Conservation (phyloP, 1,140 invertebrate species). For the Cherax destructor region DNA sequence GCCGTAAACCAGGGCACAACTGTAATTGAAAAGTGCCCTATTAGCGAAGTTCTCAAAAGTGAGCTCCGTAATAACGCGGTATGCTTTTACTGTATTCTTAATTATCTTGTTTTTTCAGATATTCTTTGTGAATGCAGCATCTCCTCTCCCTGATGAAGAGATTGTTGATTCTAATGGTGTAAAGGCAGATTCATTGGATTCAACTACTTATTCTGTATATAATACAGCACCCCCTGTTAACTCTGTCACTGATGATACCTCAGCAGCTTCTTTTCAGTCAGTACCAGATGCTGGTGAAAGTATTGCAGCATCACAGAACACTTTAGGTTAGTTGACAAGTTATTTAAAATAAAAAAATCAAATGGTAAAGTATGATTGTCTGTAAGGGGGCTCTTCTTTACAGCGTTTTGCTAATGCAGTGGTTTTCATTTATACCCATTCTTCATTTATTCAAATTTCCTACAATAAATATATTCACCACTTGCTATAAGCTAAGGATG, state of each 20-base stretch:
- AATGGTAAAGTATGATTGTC: too few relatives aligned
- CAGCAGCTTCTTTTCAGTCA: not conserved
- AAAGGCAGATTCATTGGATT: not conserved
- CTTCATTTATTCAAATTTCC: too few relatives aligned
- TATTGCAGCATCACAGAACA: not conserved
- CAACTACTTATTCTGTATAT: not conserved
- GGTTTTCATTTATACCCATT: too few relatives aligned
- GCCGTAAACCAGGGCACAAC: too few relatives aligned
- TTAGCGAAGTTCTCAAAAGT: too few relatives aligned
- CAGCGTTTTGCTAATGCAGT: too few relatives aligned
- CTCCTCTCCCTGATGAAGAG: not conserved
- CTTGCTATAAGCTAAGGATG: too few relatives aligned
- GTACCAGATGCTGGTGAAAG: not conserved
- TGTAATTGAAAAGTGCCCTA: too few relatives aligned
- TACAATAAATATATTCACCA: too few relatives aligned
- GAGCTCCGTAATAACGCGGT: too few relatives aligned
- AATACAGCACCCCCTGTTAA: not conserved
- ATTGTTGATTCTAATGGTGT: not conserved
- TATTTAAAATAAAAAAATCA: not conserved
- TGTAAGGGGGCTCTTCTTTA: too few relatives aligned
- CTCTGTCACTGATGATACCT: not conserved
- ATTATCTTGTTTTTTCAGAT: not conserved
- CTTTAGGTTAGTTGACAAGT: not conserved
- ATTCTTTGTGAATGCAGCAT: constrained; percentile 4
- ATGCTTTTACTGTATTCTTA: too few relatives aligned